Evolutionary conservation across 1,140 invertebrate genomes (phyloP).

Genomic region (Octopus sinensis): DNA sequence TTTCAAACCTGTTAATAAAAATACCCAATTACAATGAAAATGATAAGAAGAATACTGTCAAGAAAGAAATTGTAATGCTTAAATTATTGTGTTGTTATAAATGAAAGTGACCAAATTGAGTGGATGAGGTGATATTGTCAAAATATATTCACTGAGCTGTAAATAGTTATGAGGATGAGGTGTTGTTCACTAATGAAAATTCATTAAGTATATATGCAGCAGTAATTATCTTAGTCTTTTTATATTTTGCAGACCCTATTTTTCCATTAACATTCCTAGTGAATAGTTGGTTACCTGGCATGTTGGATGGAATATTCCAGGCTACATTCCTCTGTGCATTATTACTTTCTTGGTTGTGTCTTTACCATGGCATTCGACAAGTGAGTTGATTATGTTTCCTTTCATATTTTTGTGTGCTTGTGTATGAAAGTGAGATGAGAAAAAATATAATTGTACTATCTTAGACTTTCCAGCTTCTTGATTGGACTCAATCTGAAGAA

Average conservation of each 20-base stretch:
- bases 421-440: not conserved
- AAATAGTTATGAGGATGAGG: no score
- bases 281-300: conserved; percentile 84
- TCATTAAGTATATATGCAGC: no score
- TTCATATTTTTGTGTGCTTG: not conserved
- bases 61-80: no score
- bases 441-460: not conserved
- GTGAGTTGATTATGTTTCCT: conserved; percentile 57
- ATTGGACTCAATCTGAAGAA: no score
- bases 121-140: no score
- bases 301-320: conserved; percentile 86
- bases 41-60: no score
- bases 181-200: no score
- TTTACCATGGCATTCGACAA: conserved; percentile 91
- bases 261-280: conserved; percentile 87
- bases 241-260: conserved; percentile 73
- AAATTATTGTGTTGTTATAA: no score
- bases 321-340: conserved; percentile 83
- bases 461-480: not conserved
- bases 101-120: no score
- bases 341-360: conserved; percentile 89
- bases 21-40: no score
- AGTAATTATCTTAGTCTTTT: not conserved
- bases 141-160: no score
- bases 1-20: no score